Conservation (phyloP, 2,113 vertebrate genomes). For the Gnathonemus echidnorhynchus region DNA sequence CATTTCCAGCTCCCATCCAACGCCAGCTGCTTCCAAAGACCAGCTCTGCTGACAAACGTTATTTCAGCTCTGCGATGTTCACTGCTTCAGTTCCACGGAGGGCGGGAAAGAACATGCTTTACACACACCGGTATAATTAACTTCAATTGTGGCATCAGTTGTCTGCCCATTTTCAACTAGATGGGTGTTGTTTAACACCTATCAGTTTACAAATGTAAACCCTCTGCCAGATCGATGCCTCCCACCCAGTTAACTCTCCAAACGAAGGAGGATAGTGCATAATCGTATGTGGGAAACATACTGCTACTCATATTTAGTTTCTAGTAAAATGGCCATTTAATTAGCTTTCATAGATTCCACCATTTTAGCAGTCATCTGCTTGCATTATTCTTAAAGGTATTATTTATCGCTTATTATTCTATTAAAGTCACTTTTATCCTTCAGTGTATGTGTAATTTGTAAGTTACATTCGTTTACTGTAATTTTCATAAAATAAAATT, state of each 20-base stretch:
- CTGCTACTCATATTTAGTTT: neutral
- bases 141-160: conserved; percentile 10
- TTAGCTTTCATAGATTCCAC: neutral
- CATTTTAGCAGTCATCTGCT: neutral
- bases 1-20: conserved; percentile 34
- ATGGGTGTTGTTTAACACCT: neutral
- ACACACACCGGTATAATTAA: neutral
- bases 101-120: neutral
- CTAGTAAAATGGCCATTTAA: neutral
- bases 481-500: neutral
- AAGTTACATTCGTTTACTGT: neutral
- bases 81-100: neutral
- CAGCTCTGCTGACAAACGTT: conserved; percentile 26
- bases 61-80: neutral
- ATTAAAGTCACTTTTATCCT: neutral
- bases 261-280: neutral
- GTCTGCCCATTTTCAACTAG: neutral
- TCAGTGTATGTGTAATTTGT: neutral
- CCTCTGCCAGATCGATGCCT: neutral
- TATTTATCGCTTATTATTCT: neutral
- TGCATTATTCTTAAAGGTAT: neutral
- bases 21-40: conserved; percentile 42
- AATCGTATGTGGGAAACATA: neutral
- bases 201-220: conserved; percentile 9
- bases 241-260: neutral